A percentile compares a stretch with the other conserved stretches of the same genome.
Evolutionary conservation across 2,888 invertebrate species (phyloP).

Genomic region (Zygaena filipendulae): DNA sequence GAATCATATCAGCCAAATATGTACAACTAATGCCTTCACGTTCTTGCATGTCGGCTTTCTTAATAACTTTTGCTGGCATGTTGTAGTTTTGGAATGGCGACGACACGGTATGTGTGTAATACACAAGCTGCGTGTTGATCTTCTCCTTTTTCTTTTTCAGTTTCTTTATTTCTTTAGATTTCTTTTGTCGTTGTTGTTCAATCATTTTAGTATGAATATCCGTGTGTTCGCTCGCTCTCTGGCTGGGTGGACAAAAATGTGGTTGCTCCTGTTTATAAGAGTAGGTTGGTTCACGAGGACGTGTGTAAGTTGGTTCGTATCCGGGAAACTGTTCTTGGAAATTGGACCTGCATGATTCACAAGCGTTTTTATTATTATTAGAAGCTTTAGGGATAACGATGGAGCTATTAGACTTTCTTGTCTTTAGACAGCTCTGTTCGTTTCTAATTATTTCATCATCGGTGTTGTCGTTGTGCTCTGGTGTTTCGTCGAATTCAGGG

Average conservation of each 20-base stretch:
- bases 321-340: no score
- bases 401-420: not conserved
- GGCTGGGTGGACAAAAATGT: not conserved
- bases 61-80: slow-evolving; percentile 1
- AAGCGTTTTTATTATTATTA: not conserved
- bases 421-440: not conserved
- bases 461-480: not conserved
- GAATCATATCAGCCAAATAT: slow-evolving; percentile 29
- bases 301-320: no score
- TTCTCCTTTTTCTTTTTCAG: slow-evolving; percentile 18
- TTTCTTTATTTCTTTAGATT: slow-evolving; percentile 20
- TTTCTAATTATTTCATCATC: not conserved
- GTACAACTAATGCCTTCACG: slow-evolving; percentile 18
- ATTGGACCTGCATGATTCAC: not conserved
- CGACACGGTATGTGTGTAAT: slow-evolving; percentile 27
- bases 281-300: no score
- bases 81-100: not conserved
- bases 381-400: not conserved
- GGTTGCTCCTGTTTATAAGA: slow-evolving; percentile 2
- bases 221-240: not conserved
- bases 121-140: slow-evolving; percentile 26
- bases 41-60: no score
- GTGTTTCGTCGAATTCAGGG: not conserved
- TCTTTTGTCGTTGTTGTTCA: slow-evolving; percentile 13
- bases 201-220: not conserved